Evolutionary conservation across 2,113 vertebrate species (phyloP).

Genomic region (Pomatorhinus ruficollis): DNA sequence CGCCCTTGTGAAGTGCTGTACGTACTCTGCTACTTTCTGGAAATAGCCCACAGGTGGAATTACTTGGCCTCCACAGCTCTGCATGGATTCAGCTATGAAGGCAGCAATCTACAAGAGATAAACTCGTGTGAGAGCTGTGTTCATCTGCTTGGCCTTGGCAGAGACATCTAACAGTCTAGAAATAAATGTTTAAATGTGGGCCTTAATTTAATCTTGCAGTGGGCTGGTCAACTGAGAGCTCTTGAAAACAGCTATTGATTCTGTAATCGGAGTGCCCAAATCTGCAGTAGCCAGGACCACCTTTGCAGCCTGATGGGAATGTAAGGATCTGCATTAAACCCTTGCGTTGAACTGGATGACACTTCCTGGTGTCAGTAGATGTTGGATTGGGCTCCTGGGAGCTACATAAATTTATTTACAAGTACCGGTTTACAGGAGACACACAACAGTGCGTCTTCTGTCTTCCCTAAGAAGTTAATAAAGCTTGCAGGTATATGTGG

Average conservation of each 20-base stretch:
- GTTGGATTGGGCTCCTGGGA: background rate
- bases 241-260: slow-evolving; percentile 8
- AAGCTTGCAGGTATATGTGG: background rate
- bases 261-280: slow-evolving; percentile 48
- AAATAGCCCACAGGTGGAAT: slow-evolving; percentile 95
- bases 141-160: background rate
- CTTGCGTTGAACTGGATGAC: background rate
- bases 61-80: slow-evolving; percentile 97
- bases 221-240: background rate
- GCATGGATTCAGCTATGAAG: slow-evolving; percentile 97
- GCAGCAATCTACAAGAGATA: slow-evolving; percentile 90
- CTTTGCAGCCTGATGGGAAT: background rate
- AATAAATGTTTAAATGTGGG: background rate
- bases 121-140: slow-evolving; percentile 62
- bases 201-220: background rate
- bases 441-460: background rate
- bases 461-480: background rate
- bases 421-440: background rate
- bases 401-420: background rate
- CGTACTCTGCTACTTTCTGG: slow-evolving; percentile 96
- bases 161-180: slow-evolving; percentile 30
- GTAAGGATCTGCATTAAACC: background rate
- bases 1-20: slow-evolving; percentile 60
- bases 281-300: slow-evolving; percentile 20
- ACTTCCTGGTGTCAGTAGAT: background rate